phyloP scores from a whole-genome alignment of 2,797 vertebrate species.

The Acanthornis magna region DNA sequence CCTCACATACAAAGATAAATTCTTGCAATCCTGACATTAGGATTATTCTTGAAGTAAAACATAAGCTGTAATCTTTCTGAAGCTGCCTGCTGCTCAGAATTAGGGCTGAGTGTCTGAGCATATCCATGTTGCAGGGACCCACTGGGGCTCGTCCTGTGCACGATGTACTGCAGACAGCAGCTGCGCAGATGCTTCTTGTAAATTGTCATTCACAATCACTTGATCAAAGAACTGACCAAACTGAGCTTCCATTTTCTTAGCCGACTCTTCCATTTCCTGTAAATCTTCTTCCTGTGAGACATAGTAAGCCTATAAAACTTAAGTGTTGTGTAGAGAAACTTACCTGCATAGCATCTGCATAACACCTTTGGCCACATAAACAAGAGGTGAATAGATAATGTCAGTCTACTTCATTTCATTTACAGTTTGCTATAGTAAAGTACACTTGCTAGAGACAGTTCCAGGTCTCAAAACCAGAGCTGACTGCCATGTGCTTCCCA shows the following conservation, averaged over 20 bases:
- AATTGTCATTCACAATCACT: conserved; percentile 86
- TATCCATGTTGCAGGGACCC: conserved; percentile 92
- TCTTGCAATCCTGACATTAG: conserved; percentile 41
- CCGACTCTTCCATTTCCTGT: conserved; percentile 88
- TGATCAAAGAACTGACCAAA: conserved; percentile 91
- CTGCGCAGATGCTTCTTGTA: conserved; percentile 83
- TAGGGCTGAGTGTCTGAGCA: conserved; percentile 76
- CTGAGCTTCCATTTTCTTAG: conserved; percentile 85
- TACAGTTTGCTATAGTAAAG: background rate
- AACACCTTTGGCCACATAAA: background rate
- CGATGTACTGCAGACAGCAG: conserved; percentile 79
- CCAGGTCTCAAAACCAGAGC: background rate
- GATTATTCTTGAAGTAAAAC: conserved; percentile 53
- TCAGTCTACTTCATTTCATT: background rate
- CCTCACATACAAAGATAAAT: conserved; percentile 32
- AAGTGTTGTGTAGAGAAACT: background rate
- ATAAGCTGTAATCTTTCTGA: conserved; percentile 38
- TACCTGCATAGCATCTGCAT: background rate
- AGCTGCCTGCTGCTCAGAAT: conserved; percentile 39
- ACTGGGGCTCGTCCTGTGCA: conserved; percentile 90
- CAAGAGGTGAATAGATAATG: background rate
- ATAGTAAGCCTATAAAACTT: background rate
- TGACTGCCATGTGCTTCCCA: background rate
- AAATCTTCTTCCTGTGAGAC: conserved; percentile 88
- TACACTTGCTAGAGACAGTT: background rate